Evolutionary conservation across 2,888 invertebrate species (phyloP).

Genomic region (Melipona beecheii): DNA sequence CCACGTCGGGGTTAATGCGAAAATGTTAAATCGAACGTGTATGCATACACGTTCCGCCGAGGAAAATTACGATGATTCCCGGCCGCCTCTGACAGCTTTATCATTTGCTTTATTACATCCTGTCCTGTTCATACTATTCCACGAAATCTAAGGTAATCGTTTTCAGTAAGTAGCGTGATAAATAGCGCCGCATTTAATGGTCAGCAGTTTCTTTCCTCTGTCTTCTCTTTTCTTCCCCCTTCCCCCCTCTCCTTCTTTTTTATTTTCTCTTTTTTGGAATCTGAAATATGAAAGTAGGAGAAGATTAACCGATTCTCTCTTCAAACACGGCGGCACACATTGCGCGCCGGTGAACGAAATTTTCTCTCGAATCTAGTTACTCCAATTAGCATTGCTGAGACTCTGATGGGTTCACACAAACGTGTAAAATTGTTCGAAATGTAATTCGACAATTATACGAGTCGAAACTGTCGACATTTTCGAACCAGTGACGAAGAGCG

Average conservation of each 20-base stretch:
- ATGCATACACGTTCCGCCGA: background rate
- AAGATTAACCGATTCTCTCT: background rate
- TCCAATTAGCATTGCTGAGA: no score
- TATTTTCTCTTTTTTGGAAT: background rate
- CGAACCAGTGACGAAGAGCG: no score
- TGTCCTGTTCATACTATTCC: background rate
- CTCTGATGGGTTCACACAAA: no score
- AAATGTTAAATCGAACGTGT: background rate
- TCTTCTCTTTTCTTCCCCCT: background rate
- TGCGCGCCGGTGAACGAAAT: no score
- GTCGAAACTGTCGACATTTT: no score
- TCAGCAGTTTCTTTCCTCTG: background rate
- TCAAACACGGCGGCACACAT: background rate
- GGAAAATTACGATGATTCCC: slow-evolving; percentile 8
- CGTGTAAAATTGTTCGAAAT: no score
- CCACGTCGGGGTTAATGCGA: slow-evolving; percentile 4
- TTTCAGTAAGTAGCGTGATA: background rate
- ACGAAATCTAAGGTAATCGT: background rate
- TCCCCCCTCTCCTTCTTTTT: background rate
- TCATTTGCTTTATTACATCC: background rate
- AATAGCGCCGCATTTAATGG: background rate
- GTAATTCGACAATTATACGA: no score
- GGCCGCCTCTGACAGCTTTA: background rate
- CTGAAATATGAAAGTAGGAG: background rate
- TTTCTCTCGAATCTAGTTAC: background rate